A percentile compares a stretch with the other conserved stretches of the same genome.
phyloP scores from a whole-genome alignment of 2,797 vertebrate genomes.

The Oophaga sylvatica region DNA sequence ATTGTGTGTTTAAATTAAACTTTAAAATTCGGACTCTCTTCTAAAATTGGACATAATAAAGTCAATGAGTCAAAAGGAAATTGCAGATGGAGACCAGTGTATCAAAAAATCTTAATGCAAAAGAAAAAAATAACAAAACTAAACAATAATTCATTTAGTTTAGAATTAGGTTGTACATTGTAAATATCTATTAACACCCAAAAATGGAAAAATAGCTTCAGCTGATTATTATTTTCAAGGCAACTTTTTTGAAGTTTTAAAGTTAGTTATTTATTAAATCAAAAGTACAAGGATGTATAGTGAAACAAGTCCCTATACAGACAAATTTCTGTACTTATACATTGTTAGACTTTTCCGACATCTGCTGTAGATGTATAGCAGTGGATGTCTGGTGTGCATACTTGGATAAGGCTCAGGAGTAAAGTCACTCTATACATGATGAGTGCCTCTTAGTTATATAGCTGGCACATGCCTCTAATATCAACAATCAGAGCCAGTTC shows the following conservation, averaged over 20 bases:
- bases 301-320: too few relatives aligned
- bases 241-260: neutral
- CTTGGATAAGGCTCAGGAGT: too few relatives aligned
- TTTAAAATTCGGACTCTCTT: neutral
- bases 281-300: too few relatives aligned
- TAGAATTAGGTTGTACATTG: neutral
- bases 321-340: too few relatives aligned
- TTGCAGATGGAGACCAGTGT: neutral
- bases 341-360: too few relatives aligned
- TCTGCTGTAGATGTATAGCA: too few relatives aligned
- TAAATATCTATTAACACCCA: neutral
- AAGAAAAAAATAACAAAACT: neutral
- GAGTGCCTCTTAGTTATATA: too few relatives aligned
- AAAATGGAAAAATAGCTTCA: neutral
- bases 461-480: too few relatives aligned
- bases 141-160: neutral
- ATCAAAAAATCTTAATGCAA: neutral
- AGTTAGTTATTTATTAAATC: neutral
- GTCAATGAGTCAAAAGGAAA: neutral
- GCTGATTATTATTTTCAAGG: neutral
- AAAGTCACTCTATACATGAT: too few relatives aligned
- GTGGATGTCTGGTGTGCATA: too few relatives aligned
- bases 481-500: too few relatives aligned
- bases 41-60: slow-evolving; percentile 1
- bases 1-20: neutral